Evolutionary conservation across 1,140 invertebrate genomes (phyloP).

Genomic region (Drosophila bocqueti): DNA sequence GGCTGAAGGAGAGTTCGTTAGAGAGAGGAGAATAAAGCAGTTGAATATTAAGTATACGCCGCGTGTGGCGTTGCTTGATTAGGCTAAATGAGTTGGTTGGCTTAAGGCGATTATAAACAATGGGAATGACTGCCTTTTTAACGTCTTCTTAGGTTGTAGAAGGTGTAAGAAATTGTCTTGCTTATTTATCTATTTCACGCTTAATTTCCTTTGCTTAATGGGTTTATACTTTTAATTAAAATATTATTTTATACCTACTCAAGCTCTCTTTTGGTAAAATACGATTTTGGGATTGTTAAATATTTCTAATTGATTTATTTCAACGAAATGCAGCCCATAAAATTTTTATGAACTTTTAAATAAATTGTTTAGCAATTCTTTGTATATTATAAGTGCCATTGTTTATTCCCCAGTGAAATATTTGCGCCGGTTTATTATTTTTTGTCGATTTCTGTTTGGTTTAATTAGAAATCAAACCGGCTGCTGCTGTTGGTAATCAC

Average conservation of each 20-base stretch:
- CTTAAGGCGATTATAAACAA: conserved; percentile 4
- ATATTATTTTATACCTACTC: no score
- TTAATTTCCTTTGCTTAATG: no score
- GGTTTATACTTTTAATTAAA: neutral
- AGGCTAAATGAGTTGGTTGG: conserved; percentile 19
- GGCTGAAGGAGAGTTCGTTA: neutral
- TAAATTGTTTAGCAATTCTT: conserved; percentile 19
- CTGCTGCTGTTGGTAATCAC: conserved; percentile 37
- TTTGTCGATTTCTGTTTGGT: conserved; percentile 31
- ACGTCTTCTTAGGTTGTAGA: neutral
- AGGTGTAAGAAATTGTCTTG: neutral
- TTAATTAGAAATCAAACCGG: conserved; percentile 73
- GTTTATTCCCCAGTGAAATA: conserved; percentile 48
- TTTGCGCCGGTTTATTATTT: conserved; percentile 43
- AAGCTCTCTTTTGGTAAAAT: neutral
- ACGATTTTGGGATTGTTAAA: neutral
- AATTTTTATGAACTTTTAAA: conserved; percentile 30
- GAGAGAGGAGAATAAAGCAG: neutral
- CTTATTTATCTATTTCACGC: neutral
- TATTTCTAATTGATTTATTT: conserved; percentile 16
- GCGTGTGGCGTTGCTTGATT: conserved; percentile 9
- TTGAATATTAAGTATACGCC: conserved; percentile 45
- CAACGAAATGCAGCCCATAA: neutral
- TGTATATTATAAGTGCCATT: conserved; percentile 34
- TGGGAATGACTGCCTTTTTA: neutral